phyloP scores from a whole-genome alignment of 2,888 invertebrate genomes.

The Andrena hattorfiana region DNA sequence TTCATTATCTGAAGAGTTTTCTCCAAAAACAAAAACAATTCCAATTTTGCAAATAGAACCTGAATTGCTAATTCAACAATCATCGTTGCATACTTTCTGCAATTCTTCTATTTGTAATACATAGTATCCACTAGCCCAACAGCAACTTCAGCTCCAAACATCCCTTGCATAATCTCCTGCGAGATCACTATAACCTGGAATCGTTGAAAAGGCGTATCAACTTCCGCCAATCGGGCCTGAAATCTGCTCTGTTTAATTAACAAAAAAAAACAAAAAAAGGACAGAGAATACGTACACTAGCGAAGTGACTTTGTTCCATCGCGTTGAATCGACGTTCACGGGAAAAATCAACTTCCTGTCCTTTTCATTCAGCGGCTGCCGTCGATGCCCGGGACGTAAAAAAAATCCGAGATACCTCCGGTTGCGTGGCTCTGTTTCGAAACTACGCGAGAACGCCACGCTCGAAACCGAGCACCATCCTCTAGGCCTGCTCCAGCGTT shows the following conservation, averaged over 20 bases:
- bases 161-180: not conserved
- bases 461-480: not conserved
- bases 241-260: slow-evolving; percentile 10
- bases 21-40: too few species aligned
- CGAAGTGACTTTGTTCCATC: slow-evolving; percentile 8
- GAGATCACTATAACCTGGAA: not conserved
- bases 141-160: not conserved
- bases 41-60: too few species aligned
- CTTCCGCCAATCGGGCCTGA: not conserved
- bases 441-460: slow-evolving; percentile 8
- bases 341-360: slow-evolving; percentile 24
- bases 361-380: not conserved
- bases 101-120: too few species aligned
- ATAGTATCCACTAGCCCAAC: not conserved
- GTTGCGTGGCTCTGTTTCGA: not conserved
- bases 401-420: slow-evolving; percentile 24
- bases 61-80: too few species aligned
- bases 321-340: slow-evolving; percentile 13
- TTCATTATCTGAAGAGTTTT: too few species aligned
- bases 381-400: slow-evolving; percentile 12
- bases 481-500: not conserved
- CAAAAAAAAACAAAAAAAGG: not conserved
- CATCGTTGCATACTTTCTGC: too few species aligned
- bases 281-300: not conserved
- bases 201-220: not conserved